Evolutionary conservation across 2,113 vertebrate species (phyloP).

Genomic region (Tauraco erythrolophus): DNA sequence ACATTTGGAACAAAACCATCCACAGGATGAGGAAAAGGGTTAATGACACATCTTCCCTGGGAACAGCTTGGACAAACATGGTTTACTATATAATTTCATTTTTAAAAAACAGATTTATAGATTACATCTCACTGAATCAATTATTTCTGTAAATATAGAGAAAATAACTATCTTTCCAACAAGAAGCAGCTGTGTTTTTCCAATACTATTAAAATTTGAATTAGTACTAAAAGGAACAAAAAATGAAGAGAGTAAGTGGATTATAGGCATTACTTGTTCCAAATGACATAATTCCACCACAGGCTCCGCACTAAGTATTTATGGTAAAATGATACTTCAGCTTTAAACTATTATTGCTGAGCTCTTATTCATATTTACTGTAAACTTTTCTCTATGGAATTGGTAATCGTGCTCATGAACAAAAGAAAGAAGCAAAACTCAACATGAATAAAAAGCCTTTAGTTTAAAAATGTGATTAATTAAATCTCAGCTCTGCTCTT

Average conservation of each 20-base stretch:
- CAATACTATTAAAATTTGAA: conserved; percentile 47
- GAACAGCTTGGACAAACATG: conserved; percentile 37
- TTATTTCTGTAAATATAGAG: conserved; percentile 25
- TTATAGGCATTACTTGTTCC: conserved; percentile 35
- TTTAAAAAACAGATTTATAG: conserved; percentile 51
- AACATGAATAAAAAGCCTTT: background rate
- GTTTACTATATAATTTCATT: conserved; percentile 29
- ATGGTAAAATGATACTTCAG: conserved; percentile 26
- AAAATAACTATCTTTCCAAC: conserved; percentile 35
- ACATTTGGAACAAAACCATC: background rate
- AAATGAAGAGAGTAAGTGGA: conserved; percentile 17
- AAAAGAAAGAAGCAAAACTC: background rate
- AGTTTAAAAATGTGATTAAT: background rate
- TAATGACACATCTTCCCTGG: conserved; percentile 11
- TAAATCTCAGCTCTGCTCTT: background rate
- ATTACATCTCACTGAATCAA: conserved; percentile 21
- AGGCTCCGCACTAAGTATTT: conserved; percentile 30
- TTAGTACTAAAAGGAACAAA: conserved; percentile 57
- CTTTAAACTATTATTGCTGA: conserved; percentile 26
- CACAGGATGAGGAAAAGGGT: conserved; percentile 14
- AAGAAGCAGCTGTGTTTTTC: conserved; percentile 56
- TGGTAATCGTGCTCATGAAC: background rate
- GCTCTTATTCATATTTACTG: conserved; percentile 1
- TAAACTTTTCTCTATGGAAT: conserved; percentile 18
- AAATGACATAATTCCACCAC: conserved; percentile 39